Base-by-base conservation (phyloP, 2,113 vertebrate species). In the Heterotis niloticus region DNA sequence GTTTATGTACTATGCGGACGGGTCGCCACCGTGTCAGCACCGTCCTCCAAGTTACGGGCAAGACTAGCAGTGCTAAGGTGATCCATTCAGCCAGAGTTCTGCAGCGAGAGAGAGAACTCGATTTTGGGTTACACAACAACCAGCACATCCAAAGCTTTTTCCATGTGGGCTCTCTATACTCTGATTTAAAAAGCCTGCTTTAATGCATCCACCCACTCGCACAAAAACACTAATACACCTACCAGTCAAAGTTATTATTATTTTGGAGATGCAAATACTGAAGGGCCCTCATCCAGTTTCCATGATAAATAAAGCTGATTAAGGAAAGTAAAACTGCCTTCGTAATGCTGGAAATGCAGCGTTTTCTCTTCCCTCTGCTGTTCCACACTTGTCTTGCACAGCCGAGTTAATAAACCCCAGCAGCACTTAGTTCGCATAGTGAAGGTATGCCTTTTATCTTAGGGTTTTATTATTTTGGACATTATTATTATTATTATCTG, bases 251-350 rank as follows among this genome's bases (percentile, higher is more conserved):
- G 13, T 73, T n/a, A 20, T 54, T 24, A 26, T 77, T 14, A 57
- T 68, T 78, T 68, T 78, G n/a, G 24, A 78, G 64, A 78, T 69
- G 76, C 52, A 78, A 57, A 67, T 78, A 60, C 71, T 75, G 71
- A 73, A 77, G 66, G 34, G 11, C 77, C 52, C 64, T 66, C 72
- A 66, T 56, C 64, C 34, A 29, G 52, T 72, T 66, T 78, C 69
- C 69, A 82, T 69, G 75, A 74, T 82, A 62, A 83, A 83, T 81
- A 78, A 16, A 28, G 79, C 75, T 77, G 62, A 79, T 86, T 81
- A 84, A 76, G 64, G 73, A 64, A 68, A 75, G 62, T 81, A 80
- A 76, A 82, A 78, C 66, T 18, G 64, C 79, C 82, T 76, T 81
- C 70, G 75, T 79, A 81, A 78, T 71, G 54, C 70, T 75, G 76